Conservation (phyloP, 2,797 vertebrate genomes). For the Ctenopoma kingsleyae region DNA sequence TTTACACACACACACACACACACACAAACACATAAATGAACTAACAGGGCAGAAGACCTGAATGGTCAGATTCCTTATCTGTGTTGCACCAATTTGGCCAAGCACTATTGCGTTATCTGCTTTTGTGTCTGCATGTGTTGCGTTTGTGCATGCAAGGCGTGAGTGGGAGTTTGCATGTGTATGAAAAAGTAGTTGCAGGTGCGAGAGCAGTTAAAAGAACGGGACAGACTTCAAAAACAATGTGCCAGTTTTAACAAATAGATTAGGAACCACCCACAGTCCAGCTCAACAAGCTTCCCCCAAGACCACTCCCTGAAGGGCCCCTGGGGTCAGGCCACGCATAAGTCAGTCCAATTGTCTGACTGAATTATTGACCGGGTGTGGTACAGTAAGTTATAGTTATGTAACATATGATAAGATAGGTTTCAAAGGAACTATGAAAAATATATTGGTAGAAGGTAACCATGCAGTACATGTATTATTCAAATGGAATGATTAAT, state of each 20-base stretch:
- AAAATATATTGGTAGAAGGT: neutral
- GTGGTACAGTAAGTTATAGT: conserved; percentile 30
- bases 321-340: conserved; percentile 24
- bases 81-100: neutral
- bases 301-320: conserved; percentile 23
- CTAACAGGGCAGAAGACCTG: neutral
- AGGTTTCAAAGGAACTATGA: neutral
- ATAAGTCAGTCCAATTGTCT: conserved; percentile 59
- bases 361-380: conserved; percentile 35
- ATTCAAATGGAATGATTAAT: neutral
- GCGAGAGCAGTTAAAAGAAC: conserved; percentile 9
- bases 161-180: conserved; percentile 4
- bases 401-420: conserved; percentile 40
- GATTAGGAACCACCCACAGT: conserved; percentile 17
- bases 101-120: neutral
- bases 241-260: conserved; percentile 32
- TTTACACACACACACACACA: neutral
- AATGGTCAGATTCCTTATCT: neutral
- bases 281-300: neutral
- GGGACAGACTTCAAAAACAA: conserved; percentile 37
- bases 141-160: neutral
- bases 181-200: conserved; percentile 16
- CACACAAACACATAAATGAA: neutral
- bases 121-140: neutral
- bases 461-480: neutral